Evolutionary conservation across 2,888 invertebrate genomes (phyloP).

Genomic region (Drosophila phalerata): DNA sequence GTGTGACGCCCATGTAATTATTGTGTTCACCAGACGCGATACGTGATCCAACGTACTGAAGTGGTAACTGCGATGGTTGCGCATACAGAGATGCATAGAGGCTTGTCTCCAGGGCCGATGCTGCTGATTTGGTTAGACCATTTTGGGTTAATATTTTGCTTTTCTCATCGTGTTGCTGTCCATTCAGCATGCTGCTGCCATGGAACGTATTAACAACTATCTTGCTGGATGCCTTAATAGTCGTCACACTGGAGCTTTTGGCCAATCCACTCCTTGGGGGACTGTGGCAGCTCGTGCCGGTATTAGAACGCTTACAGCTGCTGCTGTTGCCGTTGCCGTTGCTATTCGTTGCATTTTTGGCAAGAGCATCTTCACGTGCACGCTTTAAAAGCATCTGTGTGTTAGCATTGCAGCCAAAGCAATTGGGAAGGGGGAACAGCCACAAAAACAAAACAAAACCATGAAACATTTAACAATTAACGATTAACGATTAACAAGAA

Average conservation of each 20-base stretch:
- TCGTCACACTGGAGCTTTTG: conserved; percentile 55
- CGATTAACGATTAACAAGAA: conserved; percentile 31
- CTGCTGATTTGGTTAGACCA: conserved; percentile 80
- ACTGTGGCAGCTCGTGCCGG: conserved; percentile 25
- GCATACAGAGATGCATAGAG: conserved; percentile 81
- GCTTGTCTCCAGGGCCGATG: conserved; percentile 79
- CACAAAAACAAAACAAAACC: conserved; percentile 20
- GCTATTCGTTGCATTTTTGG: conserved; percentile 53
- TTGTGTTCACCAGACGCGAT: conserved; percentile 61
- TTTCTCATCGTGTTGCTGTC: conserved; percentile 80
- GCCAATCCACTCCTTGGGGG: conserved; percentile 31
- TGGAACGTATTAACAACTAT: conserved; percentile 85
- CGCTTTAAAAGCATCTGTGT: conserved; percentile 84
- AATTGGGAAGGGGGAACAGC: conserved; percentile 38
- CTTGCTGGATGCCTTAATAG: conserved; percentile 73
- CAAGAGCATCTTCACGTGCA: conserved; percentile 79
- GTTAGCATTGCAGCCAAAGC: conserved; percentile 61
- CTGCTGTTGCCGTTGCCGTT: conserved; percentile 34
- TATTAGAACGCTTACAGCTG: conserved; percentile 55
- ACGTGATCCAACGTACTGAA: conserved; percentile 37
- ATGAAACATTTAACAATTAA: conserved; percentile 15
- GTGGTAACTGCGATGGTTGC: conserved; percentile 57
- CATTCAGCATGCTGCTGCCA: conserved; percentile 83
- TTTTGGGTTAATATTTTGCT: conserved; percentile 80
- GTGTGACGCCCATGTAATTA: conserved; percentile 71